Evolutionary conservation across 92 coral and sea anemone species (phyloP).

Genomic region (Zoanthus sociatus): DNA sequence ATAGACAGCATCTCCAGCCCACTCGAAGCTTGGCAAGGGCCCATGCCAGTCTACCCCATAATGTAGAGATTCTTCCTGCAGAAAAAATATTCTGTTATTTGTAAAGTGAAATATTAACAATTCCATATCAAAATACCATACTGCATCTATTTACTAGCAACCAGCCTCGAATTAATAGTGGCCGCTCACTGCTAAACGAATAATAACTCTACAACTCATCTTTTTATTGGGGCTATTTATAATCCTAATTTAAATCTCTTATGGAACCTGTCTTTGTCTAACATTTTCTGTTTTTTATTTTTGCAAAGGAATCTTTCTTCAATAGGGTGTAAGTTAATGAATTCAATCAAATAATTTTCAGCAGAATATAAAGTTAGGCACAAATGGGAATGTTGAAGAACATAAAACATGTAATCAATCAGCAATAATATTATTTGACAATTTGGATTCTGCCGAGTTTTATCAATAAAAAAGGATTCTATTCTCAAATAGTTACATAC

Average conservation of each 20-base stretch:
- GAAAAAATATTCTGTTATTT: not conserved
- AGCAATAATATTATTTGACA: not conserved
- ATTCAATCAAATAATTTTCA: not conserved
- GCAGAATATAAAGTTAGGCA: conserved; percentile 18
- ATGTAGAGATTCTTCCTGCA: conserved; percentile 43
- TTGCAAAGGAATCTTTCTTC: not conserved
- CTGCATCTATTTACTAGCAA: not conserved
- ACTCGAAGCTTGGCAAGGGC: conserved; percentile 45
- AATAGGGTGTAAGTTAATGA: not conserved
- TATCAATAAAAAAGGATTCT: conserved; percentile 17
- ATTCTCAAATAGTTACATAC: not conserved
- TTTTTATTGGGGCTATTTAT: not conserved
- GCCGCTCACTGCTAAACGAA: too few relatives aligned
- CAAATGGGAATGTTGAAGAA: not conserved
- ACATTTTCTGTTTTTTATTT: not conserved
- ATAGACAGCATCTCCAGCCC: conserved; percentile 47
- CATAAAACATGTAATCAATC: not conserved
- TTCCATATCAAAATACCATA: not conserved
- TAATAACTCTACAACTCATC: too few relatives aligned
- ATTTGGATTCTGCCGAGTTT: conserved; percentile 18
- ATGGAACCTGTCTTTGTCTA: not conserved
- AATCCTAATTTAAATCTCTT: not conserved
- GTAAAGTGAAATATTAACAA: not conserved
- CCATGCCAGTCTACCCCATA: conserved; percentile 59
- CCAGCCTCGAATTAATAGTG: too few relatives aligned